These are phyloP conservation scores for Melangyna quadrimaculata DNA, from an alignment of 2,888 invertebrate species.

Conservation along the genomic window DNA sequence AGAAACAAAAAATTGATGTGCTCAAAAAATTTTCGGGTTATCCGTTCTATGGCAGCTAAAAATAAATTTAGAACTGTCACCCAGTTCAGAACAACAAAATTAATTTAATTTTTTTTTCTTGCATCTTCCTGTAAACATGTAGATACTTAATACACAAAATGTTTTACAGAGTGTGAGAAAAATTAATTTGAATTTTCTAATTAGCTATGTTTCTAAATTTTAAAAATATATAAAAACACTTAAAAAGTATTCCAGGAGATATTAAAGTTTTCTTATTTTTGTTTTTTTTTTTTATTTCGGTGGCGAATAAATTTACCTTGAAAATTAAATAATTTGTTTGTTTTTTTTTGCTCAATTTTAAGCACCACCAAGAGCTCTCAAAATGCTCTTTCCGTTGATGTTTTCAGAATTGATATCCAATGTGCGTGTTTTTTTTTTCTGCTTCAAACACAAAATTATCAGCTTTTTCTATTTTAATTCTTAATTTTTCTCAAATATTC, in stretches of 20 bases:
- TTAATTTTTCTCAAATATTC: background rate
- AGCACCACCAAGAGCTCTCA: slow-evolving; percentile 32
- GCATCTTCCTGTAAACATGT: background rate
- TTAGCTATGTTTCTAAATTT: background rate
- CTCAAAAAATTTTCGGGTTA: slow-evolving; percentile 55
- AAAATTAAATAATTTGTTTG: slow-evolving; percentile 44
- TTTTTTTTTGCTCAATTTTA: slow-evolving; percentile 17
- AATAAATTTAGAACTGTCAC: slow-evolving; percentile 66
- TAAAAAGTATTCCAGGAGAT: background rate
- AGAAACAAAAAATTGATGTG: slow-evolving; percentile 19
- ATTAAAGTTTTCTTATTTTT: background rate
- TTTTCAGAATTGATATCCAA: slow-evolving; percentile 54
- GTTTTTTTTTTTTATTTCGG: slow-evolving; percentile 7
- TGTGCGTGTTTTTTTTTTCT: slow-evolving; percentile 39
- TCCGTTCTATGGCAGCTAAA: slow-evolving; percentile 66
- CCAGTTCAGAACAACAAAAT: background rate
- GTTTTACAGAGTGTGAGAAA: slow-evolving; percentile 28
- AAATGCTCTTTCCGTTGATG: background rate
- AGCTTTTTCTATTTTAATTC: slow-evolving; percentile 8
- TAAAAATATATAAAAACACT: background rate
- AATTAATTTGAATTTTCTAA: background rate
- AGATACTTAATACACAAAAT: slow-evolving; percentile 16
- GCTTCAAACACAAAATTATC: background rate
- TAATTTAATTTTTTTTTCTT: background rate
- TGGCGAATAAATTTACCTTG: slow-evolving; percentile 56